Percentiles rank a stretch among this genome's conserved stretches.
Evolutionary conservation across 2,888 invertebrate genomes (phyloP).

Genomic region (Scaptomyza caliginosa): DNA sequence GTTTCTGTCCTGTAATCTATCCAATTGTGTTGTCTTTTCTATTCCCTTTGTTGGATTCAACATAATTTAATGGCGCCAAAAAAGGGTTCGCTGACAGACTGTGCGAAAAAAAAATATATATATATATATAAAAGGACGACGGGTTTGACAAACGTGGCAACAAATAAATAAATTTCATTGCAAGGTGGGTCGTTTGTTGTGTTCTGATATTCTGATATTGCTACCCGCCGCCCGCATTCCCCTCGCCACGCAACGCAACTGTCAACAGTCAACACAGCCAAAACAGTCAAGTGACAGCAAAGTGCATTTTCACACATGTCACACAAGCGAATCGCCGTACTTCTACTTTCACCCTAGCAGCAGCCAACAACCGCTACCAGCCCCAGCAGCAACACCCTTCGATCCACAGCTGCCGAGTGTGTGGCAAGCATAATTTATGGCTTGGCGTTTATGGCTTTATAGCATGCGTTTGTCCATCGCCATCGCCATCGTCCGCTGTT

Average conservation of each 20-base stretch:
- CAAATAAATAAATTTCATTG: constrained; percentile 54
- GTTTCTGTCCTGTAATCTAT: neutral
- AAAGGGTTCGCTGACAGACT: constrained; percentile 23
- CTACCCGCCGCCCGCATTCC: neutral
- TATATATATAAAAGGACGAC: constrained; percentile 4
- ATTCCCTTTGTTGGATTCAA: constrained; percentile 13
- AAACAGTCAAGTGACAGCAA: constrained; percentile 69
- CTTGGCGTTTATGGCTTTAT: constrained; percentile 73
- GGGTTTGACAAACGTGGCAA: constrained; percentile 26
- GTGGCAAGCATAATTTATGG: constrained; percentile 71
- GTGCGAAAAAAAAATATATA: constrained; percentile 19
- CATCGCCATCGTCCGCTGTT: constrained; percentile 13
- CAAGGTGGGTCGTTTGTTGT: neutral
- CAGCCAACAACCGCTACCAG: neutral
- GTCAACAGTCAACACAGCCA: constrained; percentile 48
- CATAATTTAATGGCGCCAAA: constrained; percentile 37
- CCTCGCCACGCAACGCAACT: too few species aligned
- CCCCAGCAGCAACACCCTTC: neutral
- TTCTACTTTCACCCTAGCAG: too few species aligned
- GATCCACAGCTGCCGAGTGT: constrained; percentile 31
- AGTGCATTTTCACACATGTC: constrained; percentile 76
- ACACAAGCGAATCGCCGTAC: constrained; percentile 39
- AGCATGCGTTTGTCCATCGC: constrained; percentile 66
- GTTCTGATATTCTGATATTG: constrained; percentile 20
- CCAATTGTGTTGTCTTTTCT: neutral